These are phyloP conservation scores for Hofmannophila pseudospretella DNA, from an alignment of 2,888 invertebrate genomes.

Conservation along the genomic window DNA sequence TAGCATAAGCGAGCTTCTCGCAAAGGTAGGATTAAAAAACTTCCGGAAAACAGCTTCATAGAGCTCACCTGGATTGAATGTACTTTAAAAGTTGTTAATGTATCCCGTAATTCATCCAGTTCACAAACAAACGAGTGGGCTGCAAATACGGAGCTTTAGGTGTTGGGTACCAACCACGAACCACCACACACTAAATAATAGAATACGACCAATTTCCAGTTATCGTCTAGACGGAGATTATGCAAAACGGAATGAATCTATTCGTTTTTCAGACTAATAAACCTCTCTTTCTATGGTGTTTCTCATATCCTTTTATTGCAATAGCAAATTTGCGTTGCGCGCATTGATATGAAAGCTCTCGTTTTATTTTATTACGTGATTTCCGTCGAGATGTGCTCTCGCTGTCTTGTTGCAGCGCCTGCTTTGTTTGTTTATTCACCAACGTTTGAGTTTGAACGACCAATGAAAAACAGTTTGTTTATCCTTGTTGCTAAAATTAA, in stretches of 20 bases:
- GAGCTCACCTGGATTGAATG: constrained; percentile 39
- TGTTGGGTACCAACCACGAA: too few relatives aligned
- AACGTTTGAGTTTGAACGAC: constrained; percentile 27
- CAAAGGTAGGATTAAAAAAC: constrained; percentile 30
- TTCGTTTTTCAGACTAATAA: constrained; percentile 39
- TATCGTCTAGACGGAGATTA: constrained; percentile 75
- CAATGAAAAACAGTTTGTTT: constrained; percentile 27
- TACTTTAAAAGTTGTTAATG: constrained; percentile 45
- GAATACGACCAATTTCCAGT: constrained; percentile 45
- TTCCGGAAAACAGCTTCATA: constrained; percentile 24
- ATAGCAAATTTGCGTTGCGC: constrained; percentile 48
- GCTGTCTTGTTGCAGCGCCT: constrained; percentile 35
- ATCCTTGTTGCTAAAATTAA: constrained; percentile 22
- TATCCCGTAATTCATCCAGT: constrained; percentile 45
- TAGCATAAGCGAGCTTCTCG: constrained; percentile 18
- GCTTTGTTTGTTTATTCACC: constrained; percentile 31
- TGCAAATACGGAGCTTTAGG: constrained; percentile 36
- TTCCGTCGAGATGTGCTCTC: constrained; percentile 35
- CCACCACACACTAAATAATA: constrained; percentile 37
- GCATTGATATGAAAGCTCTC: constrained; percentile 45
- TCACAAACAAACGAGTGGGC: constrained; percentile 47
- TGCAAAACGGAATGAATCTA: constrained; percentile 61
- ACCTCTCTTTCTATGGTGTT: constrained; percentile 21
- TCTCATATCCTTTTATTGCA: constrained; percentile 46
- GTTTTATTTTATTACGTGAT: constrained; percentile 54